phyloP scores from a whole-genome alignment of 1,140 invertebrate species.

The Drosophila punjabiensis region DNA sequence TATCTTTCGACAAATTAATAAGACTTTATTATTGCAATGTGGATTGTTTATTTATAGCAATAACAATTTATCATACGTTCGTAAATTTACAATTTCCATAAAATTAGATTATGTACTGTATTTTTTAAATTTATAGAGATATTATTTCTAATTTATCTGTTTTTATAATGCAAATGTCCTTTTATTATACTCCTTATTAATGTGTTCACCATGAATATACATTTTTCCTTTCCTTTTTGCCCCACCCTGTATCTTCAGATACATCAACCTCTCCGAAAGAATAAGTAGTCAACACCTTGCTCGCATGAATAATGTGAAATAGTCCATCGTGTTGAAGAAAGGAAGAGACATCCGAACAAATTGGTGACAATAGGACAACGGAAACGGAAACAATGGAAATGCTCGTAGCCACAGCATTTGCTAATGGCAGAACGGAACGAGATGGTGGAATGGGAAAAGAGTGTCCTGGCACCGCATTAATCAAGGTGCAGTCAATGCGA shows the following conservation, averaged over 20 bases:
- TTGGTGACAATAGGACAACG: conserved; percentile 42
- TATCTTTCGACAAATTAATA: conserved; percentile 7
- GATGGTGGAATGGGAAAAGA: conserved; percentile 4
- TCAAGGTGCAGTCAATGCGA: conserved; percentile 72
- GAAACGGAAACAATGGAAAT: conserved; percentile 45
- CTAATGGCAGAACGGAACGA: conserved; percentile 35
- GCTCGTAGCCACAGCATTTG: conserved; percentile 16
- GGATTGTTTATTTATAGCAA: neutral
- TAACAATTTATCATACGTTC: too few species aligned
- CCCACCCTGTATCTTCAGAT: conserved; percentile 4
- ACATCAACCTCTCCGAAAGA: conserved; percentile 32
- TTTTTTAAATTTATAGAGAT: neutral
- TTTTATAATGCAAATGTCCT: neutral
- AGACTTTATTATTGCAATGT: neutral
- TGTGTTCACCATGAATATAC: neutral
- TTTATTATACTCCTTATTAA: neutral
- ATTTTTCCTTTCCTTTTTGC: neutral
- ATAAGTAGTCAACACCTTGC: conserved; percentile 55
- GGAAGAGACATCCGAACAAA: conserved; percentile 32
- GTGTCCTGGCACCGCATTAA: conserved; percentile 67
- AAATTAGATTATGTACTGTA: neutral
- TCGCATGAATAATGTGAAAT: conserved; percentile 51
- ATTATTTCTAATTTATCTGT: neutral
- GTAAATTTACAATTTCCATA: too few species aligned
- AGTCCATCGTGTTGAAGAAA: conserved; percentile 11